Evolutionary conservation across 2,888 invertebrate genomes (phyloP), one percentile per base, ranked within the genome.

Genomic region (Galeruca laticollis): DNA sequence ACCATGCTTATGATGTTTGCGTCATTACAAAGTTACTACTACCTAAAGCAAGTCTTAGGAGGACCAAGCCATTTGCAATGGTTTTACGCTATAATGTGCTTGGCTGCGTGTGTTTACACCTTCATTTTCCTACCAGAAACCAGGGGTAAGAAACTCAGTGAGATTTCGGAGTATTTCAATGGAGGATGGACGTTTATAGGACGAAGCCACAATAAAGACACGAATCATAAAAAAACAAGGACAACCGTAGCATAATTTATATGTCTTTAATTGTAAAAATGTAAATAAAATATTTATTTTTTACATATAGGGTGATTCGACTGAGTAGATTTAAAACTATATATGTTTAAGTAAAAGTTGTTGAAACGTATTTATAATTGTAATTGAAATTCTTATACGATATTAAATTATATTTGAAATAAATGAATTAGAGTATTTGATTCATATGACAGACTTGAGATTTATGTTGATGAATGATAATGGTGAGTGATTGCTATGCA

Each of bases 51-150:
- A 13, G 67, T 82, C 2, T 80, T 86, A 10, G 83, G 84, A 71
- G 89, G 88, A 1, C 83, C 88, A 0, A 83, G 87, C 60, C 87
- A 87, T 8, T 83, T 88, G 49, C 89, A 88, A 69, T 89, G 87
- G 86, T 88, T 88, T 79, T 89, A 89, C 75, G 87, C 87, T 0
- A 84, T 78, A 0, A 81, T 88, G 3, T 87, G 88, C 0, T 69
- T 88, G 2, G 84, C 83, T 0, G 83, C 81, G 0, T 76, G 82
- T 0, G 72, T 86, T 0, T 88, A 87, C 73, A 84, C 87, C 0
- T 87, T 83, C 76, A 70, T 87, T 0, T 77, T 87, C 59, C 76
- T 88, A 8, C 88, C 88, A 2, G 88, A 87, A 77, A 87, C 87
- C 0, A 87, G 86, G 64, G 85, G 85, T 13, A 85, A 85, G 75